phyloP scores from a whole-genome alignment of 2,888 invertebrate species.

The Diarsia dahlii region DNA sequence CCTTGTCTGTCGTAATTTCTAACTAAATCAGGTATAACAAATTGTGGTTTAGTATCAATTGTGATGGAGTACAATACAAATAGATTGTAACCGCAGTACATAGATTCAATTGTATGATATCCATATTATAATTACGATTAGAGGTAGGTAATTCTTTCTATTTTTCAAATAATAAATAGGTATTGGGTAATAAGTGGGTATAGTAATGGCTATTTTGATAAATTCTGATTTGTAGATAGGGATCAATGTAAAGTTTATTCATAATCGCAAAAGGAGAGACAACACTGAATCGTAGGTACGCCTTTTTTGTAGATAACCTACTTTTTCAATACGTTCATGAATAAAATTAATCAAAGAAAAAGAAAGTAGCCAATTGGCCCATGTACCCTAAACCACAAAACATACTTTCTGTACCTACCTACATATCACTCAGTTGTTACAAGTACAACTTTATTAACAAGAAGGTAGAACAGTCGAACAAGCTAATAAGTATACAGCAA shows the following conservation, averaged over 20 bases:
- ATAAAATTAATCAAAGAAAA: conserved; percentile 16
- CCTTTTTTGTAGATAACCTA: too few species aligned
- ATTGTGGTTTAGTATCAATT: conserved; percentile 51
- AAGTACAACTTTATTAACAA: conserved; percentile 36
- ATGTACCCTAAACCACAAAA: neutral
- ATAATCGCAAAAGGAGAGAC: neutral
- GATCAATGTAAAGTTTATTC: neutral
- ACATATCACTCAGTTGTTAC: conserved; percentile 13
- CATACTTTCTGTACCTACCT: conserved; percentile 10
- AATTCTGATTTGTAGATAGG: neutral
- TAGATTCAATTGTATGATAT: conserved; percentile 33
- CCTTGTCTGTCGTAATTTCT: conserved; percentile 13
- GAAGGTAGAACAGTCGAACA: too few species aligned
- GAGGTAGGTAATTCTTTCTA: conserved; percentile 24
- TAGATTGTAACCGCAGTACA: conserved; percentile 50
- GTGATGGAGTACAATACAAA: conserved; percentile 40
- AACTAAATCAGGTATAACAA: conserved; percentile 50
- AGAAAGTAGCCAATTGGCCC: conserved; percentile 23
- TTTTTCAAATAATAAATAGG: conserved; percentile 40
- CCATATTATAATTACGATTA: conserved; percentile 45
- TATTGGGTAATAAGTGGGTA: conserved; percentile 3
- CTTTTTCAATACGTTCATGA: too few species aligned
- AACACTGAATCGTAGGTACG: too few species aligned
- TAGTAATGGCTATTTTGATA: neutral
- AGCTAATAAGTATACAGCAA: too few species aligned